Evolutionary conservation across 2,797 vertebrate genomes (phyloP), one percentile per base, ranked within the genome.

Genomic region (Acomys russatus): DNA sequence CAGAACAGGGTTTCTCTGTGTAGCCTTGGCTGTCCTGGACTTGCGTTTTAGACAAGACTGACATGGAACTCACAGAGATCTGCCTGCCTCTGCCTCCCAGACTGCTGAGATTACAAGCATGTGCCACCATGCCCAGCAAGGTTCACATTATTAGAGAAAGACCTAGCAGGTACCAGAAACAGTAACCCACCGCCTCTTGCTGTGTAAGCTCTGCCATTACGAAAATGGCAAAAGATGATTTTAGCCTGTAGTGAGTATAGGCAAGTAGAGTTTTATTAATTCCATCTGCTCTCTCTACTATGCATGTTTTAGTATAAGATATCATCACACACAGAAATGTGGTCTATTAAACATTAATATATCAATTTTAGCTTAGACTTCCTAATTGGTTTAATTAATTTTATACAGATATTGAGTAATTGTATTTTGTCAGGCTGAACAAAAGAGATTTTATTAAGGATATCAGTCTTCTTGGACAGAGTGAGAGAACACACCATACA

Each of bases 91-190:
- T 44, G 44, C 44, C 44, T 44, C 44, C 44, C 4, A 44, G 44
- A 44, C 44, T 44, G 44, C 44, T 44, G 44, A 44, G 44, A 44
- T 44, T 44, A 44, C 44, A 44, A 4, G 44, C 44, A 44, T 44
- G 44, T 44, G 44, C 44, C 44, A 44, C 44, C 44, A 44, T 44
- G 44, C 44, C 44, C 44, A 44, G 44, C 44, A 95, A 88, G 94
- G 23, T 59, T 97, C 95, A 85, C 33, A n/a, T 63, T 84, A 89
- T 92, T 95, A 95, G 97, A 95, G 93, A 82, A 91, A 94, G 97
- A 92, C 96, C 94, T 59, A 95, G 70, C 79, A 96, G 93, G 93
- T 94, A 97, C 83, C 51, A 90, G 93, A 96, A 93, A 70, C 44
- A 77, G 91, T 85, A 94, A 73, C 96, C 98, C 76, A 0, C 85